Conservation (phyloP, 2,888 invertebrate species). For the Acleris literana region DNA sequence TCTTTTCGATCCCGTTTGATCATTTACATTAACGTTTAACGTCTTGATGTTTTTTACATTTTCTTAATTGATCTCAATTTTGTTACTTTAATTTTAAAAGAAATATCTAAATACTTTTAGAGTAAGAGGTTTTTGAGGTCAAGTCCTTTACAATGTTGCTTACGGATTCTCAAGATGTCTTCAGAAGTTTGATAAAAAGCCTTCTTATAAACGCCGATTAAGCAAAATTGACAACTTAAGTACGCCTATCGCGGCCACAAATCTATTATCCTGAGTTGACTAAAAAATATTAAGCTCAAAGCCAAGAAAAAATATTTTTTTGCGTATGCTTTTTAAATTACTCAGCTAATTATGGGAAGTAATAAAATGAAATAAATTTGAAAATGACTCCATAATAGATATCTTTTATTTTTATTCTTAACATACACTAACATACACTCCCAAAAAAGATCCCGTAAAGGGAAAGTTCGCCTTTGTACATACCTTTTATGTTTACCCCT, state of each 20-base stretch:
- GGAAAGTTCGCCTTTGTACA: too few relatives aligned
- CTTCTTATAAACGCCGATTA: constrained; percentile 1
- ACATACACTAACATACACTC: too few relatives aligned
- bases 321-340: too few relatives aligned
- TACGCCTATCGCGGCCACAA: neutral
- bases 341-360: too few relatives aligned
- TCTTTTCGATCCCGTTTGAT: neutral
- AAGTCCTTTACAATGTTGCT: constrained; percentile 1
- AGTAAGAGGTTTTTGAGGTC: neutral
- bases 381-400: too few relatives aligned
- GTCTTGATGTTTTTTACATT: neutral
- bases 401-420: too few relatives aligned
- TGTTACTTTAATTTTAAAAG: neutral
- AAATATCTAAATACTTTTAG: neutral
- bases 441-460: too few relatives aligned
- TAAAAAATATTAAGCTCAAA: too few relatives aligned
- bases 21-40: neutral
- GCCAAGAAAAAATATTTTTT: too few relatives aligned
- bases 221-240: neutral
- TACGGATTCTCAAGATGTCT: neutral
- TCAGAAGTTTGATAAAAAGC: constrained; percentile 6
- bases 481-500: too few relatives aligned
- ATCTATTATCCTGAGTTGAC: neutral
- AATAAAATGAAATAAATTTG: too few relatives aligned
- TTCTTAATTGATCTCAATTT: neutral